Percentiles rank a stretch among this genome's conserved stretches.
Evolutionary conservation across 2,888 invertebrate species (phyloP).

Genomic region (Ramazzottius varieornatus): DNA sequence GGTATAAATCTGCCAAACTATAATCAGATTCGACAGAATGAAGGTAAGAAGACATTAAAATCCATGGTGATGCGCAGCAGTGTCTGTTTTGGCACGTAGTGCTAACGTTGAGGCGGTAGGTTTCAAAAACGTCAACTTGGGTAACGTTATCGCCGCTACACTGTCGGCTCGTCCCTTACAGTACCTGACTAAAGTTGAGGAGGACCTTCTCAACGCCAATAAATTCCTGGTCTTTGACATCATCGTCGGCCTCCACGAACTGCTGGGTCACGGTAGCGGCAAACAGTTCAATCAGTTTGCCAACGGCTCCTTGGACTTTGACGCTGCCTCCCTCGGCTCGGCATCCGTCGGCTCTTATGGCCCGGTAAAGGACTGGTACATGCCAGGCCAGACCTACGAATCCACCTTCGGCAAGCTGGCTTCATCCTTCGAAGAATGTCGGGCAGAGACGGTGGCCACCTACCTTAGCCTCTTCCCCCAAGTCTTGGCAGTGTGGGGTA

Average conservation of each 20-base stretch:
- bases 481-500: background rate
- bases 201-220: background rate
- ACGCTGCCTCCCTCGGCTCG: background rate
- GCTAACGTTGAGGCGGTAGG: background rate
- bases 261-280: background rate
- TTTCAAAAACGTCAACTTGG: constrained; percentile 1
- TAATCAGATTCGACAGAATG: constrained; percentile 1
- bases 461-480: background rate
- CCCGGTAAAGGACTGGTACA: background rate
- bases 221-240: background rate
- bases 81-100: too few relatives aligned
- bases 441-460: background rate
- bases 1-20: background rate
- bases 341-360: background rate
- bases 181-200: background rate
- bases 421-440: background rate
- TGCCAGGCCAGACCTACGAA: background rate
- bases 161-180: background rate
- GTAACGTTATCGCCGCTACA: background rate
- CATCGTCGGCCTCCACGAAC: background rate
- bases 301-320: background rate
- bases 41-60: background rate
- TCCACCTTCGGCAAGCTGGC: background rate
- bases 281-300: background rate
- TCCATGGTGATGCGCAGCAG: too few relatives aligned